A percentile compares a stretch with the other conserved stretches of the same genome.
Conservation (phyloP, 2,797 vertebrate genomes). For the Hoplostethus mediterraneus region DNA sequence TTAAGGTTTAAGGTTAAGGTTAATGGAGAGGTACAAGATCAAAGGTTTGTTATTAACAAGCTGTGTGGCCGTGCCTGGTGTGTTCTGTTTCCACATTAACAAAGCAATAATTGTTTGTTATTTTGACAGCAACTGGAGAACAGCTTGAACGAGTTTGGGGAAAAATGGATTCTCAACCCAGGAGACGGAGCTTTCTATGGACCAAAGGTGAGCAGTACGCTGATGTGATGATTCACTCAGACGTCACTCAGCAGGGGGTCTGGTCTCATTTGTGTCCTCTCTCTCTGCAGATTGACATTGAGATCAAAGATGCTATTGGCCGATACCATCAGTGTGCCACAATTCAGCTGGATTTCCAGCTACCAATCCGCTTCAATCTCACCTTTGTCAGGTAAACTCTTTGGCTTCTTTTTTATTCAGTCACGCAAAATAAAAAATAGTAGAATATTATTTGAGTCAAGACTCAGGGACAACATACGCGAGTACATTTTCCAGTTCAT, state of each 20-base stretch:
- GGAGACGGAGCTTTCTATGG: conserved; percentile 99
- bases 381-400: conserved; percentile 90
- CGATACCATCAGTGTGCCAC: conserved; percentile 99
- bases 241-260: conserved; percentile 20
- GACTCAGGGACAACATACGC: not conserved
- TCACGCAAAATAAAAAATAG: not conserved
- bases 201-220: conserved; percentile 90
- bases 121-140: conserved; percentile 95
- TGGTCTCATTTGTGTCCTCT: conserved; percentile 14
- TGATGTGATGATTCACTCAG: conserved; percentile 13
- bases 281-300: conserved; percentile 92
- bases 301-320: conserved; percentile 98
- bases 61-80: conserved; percentile 26
- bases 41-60: too few species aligned
- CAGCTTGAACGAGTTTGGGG: conserved; percentile 95
- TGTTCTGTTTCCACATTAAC: conserved; percentile 29
- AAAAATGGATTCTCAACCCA: conserved; percentile 96
- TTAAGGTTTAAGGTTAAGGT: too few species aligned
- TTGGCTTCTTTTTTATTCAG: not conserved
- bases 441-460: too few species aligned
- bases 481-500: too few species aligned
- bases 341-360: conserved; percentile 97
- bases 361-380: conserved; percentile 96
- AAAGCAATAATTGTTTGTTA: conserved; percentile 42
- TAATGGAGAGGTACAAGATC: too few species aligned